These are phyloP conservation scores for Cepphus grylle DNA, from an alignment of 2,113 vertebrate genomes.

Conservation along the genomic window DNA sequence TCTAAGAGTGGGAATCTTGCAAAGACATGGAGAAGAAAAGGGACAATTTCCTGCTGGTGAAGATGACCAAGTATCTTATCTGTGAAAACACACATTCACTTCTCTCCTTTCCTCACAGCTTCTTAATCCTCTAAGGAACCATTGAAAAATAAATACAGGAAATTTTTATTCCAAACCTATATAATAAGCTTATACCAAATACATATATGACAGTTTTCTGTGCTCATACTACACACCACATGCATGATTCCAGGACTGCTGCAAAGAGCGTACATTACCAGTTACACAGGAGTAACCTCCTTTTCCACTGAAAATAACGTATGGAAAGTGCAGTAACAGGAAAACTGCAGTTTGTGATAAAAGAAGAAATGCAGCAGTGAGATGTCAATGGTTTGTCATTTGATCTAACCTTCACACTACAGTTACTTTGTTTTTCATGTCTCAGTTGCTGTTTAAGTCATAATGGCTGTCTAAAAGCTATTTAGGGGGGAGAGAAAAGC, in stretches of 20 bases:
- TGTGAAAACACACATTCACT: background rate
- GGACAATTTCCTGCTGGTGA: background rate
- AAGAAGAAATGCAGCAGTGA: background rate
- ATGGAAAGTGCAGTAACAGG: background rate
- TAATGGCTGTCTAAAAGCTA: constrained; percentile 47
- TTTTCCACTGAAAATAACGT: background rate
- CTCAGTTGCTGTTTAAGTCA: constrained; percentile 42
- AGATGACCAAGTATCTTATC: background rate
- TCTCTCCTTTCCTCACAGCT: background rate
- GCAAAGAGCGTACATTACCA: background rate
- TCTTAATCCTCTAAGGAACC: background rate
- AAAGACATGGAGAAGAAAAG: background rate
- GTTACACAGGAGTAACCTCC: background rate
- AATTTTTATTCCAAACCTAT: background rate
- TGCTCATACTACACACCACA: background rate
- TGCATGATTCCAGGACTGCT: background rate
- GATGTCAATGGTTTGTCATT: constrained; percentile 20
- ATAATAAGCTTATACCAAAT: background rate
- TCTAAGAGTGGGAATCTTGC: background rate
- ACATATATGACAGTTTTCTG: background rate
- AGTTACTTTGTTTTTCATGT: constrained; percentile 57
- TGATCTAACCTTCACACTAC: constrained; percentile 57
- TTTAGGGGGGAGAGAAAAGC: constrained; percentile 21
- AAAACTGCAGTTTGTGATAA: background rate
- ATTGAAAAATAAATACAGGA: background rate